A percentile compares a stretch with the other conserved stretches of the same genome.
These are phyloP conservation scores for Nomada flava DNA, from an alignment of 2,888 invertebrate genomes.

Conservation along the genomic window DNA sequence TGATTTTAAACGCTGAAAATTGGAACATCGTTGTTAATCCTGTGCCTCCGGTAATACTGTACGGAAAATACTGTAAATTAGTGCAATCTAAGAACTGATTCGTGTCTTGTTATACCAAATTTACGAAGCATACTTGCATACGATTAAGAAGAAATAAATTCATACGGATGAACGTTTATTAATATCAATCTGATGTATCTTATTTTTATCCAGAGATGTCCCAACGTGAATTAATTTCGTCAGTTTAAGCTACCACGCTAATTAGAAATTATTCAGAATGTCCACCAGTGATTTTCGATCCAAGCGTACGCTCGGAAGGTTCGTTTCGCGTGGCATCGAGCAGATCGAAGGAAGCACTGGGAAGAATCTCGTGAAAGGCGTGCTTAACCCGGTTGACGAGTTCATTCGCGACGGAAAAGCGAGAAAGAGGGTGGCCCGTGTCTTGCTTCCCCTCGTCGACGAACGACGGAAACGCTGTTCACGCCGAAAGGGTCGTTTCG, in stretches of 20 bases:
- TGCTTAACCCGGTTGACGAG: conserved; percentile 63
- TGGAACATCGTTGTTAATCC: no score
- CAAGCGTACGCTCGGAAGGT: conserved; percentile 14
- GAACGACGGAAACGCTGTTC: conserved; percentile 39
- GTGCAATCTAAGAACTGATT: no score
- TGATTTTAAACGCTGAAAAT: no score
- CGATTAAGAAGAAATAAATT: no score
- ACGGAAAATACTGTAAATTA: no score
- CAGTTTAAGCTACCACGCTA: conserved; percentile 54
- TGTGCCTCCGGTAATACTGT: no score
- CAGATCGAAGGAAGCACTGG: conserved; percentile 26
- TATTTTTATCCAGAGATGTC: not conserved
- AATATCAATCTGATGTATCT: no score
- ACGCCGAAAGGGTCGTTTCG: conserved; percentile 34
- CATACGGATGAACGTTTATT: no score
- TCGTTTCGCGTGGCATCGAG: conserved; percentile 29
- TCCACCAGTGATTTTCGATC: not conserved
- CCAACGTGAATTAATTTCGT: conserved; percentile 42
- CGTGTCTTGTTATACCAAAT: no score
- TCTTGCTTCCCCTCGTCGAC: conserved; percentile 20
- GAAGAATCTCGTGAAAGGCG: conserved; percentile 55
- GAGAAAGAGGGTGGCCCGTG: not conserved
- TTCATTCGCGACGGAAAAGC: conserved; percentile 38
- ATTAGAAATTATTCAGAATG: conserved; percentile 49
- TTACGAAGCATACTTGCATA: no score